Conservation (phyloP, 2,113 vertebrate species). For the Macroglossus sobrinus region DNA sequence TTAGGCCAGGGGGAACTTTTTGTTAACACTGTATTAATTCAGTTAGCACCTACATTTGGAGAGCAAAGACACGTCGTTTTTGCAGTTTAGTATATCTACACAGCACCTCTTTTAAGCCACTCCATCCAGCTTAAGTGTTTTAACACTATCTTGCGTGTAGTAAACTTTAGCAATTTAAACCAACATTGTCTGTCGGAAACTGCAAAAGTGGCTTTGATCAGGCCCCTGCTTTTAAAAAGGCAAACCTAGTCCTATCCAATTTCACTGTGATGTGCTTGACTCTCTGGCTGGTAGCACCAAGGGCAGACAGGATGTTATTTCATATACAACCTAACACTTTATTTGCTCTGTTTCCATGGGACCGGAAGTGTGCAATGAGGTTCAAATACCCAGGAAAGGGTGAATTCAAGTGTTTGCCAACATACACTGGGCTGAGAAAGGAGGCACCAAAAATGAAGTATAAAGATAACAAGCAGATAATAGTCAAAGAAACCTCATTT, state of each 20-base stretch:
- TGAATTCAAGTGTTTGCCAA: conserved; percentile 53
- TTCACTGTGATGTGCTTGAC: background rate
- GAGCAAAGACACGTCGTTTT: conserved; percentile 50
- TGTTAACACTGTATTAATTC: conserved; percentile 9
- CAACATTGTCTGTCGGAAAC: conserved; percentile 18
- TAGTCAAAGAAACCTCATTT: background rate
- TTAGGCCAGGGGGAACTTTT: conserved; percentile 49
- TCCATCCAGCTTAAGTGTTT: conserved; percentile 32
- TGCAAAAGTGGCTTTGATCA: conserved; percentile 45
- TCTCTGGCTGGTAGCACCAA: background rate
- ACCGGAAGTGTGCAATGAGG: background rate
- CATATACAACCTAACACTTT: conserved; percentile 28
- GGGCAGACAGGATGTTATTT: conserved; percentile 46
- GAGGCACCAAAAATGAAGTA: background rate
- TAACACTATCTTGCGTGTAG: conserved; percentile 35
- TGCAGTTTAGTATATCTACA: background rate
- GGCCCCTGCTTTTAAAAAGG: conserved; percentile 50
- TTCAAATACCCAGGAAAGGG: conserved; percentile 10
- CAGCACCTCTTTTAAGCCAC: background rate
- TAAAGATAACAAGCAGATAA: background rate
- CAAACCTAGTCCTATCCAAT: conserved; percentile 33
- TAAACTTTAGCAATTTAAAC: conserved; percentile 72
- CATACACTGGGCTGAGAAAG: conserved; percentile 13
- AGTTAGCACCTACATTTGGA: conserved; percentile 43
- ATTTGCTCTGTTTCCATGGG: conserved; percentile 60